Base-by-base conservation (phyloP, 2,888 invertebrate species). In the Anaspis maculata region DNA sequence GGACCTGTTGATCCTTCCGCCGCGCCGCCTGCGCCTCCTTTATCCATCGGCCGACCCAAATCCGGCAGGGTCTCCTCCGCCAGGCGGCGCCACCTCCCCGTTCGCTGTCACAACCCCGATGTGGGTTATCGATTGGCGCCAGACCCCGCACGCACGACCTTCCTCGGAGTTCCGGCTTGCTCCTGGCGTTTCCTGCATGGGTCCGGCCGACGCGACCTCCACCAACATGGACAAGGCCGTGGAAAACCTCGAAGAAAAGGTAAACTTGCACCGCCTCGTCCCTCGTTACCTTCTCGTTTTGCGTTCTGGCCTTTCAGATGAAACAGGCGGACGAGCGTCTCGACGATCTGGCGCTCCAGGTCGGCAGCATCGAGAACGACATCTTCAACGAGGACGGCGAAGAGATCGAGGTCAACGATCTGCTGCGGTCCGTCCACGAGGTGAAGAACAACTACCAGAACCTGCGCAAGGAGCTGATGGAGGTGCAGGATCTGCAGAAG, bases 371-470 rank as follows among this genome's bases (percentile, higher is more conserved):
- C 34, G 82, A 82, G 56, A 76, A 75, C 48, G 73, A 76, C 46
- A 69, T 79, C 46, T 73, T 59, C 37, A 42, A 52, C 7, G 61
- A 62, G 25, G 54, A 56, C 34, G 54, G 54, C 11, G 57, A 56
- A 25, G 76, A 83, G 57, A 69, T 79, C 40, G 81, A 82, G 52
- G 79, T 86, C 28, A 71, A 82, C 62, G 76, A 78, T 57, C 66
- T 87, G 37, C 71, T 87, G 38, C 77, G 79, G 56, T 82, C 85
- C 13, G 84, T 87, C 41, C 79, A 81, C 9, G 80, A 82, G 69
- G 82, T 81, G 43, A 82, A 80, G 49, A 79, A 79, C 42, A 86
- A 86, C 62, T 87, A 86, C 64, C 80, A 82, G 61, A 80, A 82
- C 54, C 69, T 87, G 32, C 75, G 83, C 19, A 79, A 79, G 56